phyloP scores from a whole-genome alignment of 2,888 invertebrate genomes.

The Caenorhabditis sp. region DNA sequence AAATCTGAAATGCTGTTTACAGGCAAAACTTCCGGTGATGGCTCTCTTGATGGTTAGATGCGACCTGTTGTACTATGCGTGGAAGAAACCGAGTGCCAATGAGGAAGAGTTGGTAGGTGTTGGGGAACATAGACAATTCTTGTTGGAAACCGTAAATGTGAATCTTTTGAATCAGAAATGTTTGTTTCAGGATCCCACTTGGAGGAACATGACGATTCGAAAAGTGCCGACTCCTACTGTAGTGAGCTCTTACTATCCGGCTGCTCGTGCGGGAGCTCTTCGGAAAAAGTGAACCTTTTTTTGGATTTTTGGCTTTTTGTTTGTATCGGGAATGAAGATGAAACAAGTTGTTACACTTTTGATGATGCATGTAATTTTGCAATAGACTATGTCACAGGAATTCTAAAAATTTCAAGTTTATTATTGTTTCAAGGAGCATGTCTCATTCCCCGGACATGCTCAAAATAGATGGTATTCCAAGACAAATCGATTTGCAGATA shows the following conservation, averaged over 20 bases:
- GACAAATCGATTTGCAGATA: background rate
- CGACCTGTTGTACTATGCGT: conserved; percentile 7
- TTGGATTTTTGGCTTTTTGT: background rate
- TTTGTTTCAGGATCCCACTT: background rate
- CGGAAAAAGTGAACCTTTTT: conserved; percentile 5
- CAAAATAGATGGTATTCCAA: background rate
- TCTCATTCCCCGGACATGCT: background rate
- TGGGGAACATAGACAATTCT: background rate
- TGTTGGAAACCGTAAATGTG: background rate
- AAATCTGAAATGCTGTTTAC: background rate
- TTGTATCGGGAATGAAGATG: too few relatives aligned
- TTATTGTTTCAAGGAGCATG: too few relatives aligned
- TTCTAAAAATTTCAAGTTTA: too few relatives aligned
- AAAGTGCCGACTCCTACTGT: conserved; percentile 17
- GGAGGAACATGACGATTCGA: conserved; percentile 6
- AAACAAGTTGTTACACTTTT: too few relatives aligned
- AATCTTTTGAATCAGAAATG: background rate
- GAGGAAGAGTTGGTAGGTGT: conserved; percentile 6
- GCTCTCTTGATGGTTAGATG: background rate
- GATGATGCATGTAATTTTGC: too few relatives aligned
- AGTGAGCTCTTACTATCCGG: conserved; percentile 15
- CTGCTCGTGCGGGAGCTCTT: background rate
- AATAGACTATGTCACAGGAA: too few relatives aligned
- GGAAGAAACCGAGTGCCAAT: conserved; percentile 16
- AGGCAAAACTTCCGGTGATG: conserved; percentile 19